These are phyloP conservation scores for Lycaena phlaeas DNA, from an alignment of 2,888 invertebrate genomes.

Conservation along the genomic window DNA sequence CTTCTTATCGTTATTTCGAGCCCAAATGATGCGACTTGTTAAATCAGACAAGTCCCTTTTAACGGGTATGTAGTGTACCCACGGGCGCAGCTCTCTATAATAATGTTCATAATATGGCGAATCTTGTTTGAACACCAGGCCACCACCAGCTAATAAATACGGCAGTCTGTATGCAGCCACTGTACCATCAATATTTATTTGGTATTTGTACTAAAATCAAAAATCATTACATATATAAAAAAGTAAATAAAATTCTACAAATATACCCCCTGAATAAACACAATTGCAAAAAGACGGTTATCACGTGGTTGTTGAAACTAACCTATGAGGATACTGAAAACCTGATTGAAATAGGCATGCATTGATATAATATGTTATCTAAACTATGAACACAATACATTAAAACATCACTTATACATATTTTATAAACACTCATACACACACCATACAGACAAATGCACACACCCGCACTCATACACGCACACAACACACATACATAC, in stretches of 20 bases:
- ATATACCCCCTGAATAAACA: too few species aligned
- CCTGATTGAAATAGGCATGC: too few species aligned
- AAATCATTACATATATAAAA: constrained; percentile 90
- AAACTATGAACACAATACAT: too few species aligned
- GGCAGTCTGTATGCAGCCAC: constrained; percentile 97
- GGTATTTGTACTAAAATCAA: constrained; percentile 93
- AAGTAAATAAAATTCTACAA: constrained; percentile 95
- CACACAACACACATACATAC: too few species aligned
- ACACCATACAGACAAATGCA: too few species aligned
- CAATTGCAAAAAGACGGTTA: too few species aligned
- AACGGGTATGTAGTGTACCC: constrained; percentile 88
- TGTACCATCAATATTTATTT: constrained; percentile 94
- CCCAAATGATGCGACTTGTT: constrained; percentile 84
- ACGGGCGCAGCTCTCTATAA: constrained; percentile 82
- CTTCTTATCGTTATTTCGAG: constrained; percentile 78
- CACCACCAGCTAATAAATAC: constrained; percentile 90
- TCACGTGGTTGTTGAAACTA: too few species aligned
- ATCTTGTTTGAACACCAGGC: constrained; percentile 91
- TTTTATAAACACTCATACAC: too few species aligned
- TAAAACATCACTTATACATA: too few species aligned
- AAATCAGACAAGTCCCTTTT: constrained; percentile 86
- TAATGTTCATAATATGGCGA: constrained; percentile 97
- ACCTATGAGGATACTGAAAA: too few species aligned
- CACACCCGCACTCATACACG: too few species aligned
- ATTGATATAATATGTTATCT: too few species aligned